These are phyloP conservation scores for Pachycephala philippinensis DNA, from an alignment of 2,113 vertebrate species.

Conservation along the genomic window DNA sequence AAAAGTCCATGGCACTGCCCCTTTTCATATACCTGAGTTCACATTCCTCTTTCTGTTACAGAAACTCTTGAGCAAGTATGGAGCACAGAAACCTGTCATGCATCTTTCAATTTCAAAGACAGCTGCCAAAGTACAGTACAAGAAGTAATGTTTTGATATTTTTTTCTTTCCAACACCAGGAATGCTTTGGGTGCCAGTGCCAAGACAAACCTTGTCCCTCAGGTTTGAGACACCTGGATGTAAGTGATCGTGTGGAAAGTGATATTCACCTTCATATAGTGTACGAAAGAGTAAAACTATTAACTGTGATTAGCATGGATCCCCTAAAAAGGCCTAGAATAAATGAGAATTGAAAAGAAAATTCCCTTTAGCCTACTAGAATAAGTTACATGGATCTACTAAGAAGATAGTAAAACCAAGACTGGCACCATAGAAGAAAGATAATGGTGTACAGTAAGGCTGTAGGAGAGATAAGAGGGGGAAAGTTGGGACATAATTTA, in stretches of 20 bases:
- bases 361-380: not conserved
- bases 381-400: constrained; percentile 47
- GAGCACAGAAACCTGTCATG: not conserved
- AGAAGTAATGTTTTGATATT: not conserved
- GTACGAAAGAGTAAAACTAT: not conserved
- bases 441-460: not conserved
- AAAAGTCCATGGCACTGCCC: not conserved
- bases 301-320: not conserved
- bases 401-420: not conserved
- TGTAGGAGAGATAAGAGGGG: not conserved
- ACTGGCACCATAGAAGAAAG: not conserved
- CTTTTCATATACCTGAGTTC: not conserved
- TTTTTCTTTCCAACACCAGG: not conserved
- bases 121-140: not conserved
- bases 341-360: constrained; percentile 15
- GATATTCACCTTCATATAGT: not conserved
- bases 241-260: not conserved
- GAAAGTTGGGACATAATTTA: not conserved
- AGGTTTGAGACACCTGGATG: not conserved
- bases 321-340: constrained; percentile 20
- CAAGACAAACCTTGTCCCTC: not conserved
- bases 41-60: not conserved
- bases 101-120: not conserved
- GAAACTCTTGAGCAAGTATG: not conserved
- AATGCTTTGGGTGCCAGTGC: not conserved